phyloP scores from a whole-genome alignment of 2,113 vertebrate genomes.

The Hemiprocne comata region DNA sequence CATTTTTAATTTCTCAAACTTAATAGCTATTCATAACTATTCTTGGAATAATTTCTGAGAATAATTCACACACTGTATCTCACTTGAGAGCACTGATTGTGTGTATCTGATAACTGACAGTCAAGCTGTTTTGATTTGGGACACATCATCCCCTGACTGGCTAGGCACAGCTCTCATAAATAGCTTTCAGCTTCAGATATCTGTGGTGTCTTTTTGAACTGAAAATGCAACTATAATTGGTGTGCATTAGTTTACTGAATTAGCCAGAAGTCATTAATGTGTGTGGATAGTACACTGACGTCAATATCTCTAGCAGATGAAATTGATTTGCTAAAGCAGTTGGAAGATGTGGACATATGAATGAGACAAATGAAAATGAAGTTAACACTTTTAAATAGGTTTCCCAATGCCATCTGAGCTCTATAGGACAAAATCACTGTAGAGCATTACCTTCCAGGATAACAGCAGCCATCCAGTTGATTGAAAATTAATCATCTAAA shows the following conservation, averaged over 20 bases:
- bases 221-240: background rate
- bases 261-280: background rate
- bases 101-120: background rate
- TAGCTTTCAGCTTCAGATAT: background rate
- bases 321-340: background rate
- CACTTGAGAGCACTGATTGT: background rate
- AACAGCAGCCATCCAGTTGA: background rate
- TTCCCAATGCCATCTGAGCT: background rate
- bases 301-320: background rate
- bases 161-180: background rate
- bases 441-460: background rate
- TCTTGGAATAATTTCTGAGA: constrained; percentile 9
- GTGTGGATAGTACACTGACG: background rate
- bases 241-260: background rate
- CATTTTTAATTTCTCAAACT: constrained; percentile 1
- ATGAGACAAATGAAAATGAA: background rate
- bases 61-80: background rate
- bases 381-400: background rate
- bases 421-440: background rate
- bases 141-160: background rate
- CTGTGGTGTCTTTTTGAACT: accelerated
- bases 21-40: background rate
- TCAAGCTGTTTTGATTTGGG: background rate
- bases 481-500: background rate
- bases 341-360: background rate